A percentile compares a stretch with the other conserved stretches of the same genome.
These are phyloP conservation scores for Tinea pellionella DNA, from an alignment of 2,888 invertebrate species.

Conservation along the genomic window DNA sequence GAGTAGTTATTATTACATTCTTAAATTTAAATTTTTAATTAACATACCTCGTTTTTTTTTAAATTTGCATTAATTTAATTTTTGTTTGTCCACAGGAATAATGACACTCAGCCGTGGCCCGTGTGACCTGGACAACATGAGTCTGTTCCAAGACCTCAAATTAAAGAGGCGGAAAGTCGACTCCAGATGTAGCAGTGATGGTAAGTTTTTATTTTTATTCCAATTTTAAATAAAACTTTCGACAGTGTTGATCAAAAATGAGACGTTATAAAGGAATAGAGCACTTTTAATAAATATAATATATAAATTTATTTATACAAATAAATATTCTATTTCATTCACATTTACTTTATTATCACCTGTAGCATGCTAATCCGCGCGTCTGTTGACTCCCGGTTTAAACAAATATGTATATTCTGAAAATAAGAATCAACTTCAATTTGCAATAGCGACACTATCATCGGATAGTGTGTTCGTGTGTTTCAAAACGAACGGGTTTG, in stretches of 20 bases:
- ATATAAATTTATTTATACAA: too few relatives aligned
- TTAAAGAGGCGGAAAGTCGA: conserved; percentile 97
- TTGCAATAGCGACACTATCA: too few relatives aligned
- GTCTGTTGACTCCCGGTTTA: too few relatives aligned
- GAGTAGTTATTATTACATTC: too few relatives aligned
- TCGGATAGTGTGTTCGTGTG: too few relatives aligned
- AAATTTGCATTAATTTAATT: conserved; percentile 10
- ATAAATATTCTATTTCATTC: too few relatives aligned
- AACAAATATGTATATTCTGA: too few relatives aligned
- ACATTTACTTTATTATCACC: too few relatives aligned
- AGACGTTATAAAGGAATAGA: background rate
- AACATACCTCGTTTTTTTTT: background rate
- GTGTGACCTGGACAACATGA: conserved; percentile 98
- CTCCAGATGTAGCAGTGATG: conserved; percentile 96
- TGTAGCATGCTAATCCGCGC: too few relatives aligned
- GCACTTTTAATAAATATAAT: too few relatives aligned
- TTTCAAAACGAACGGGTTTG: too few relatives aligned
- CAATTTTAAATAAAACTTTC: background rate
- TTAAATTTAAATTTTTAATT: background rate
- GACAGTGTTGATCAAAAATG: background rate
- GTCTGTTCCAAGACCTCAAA: conserved; percentile 98
- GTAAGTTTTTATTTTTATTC: conserved; percentile 60
- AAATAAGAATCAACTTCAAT: too few relatives aligned
- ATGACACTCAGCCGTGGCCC: conserved; percentile 98
- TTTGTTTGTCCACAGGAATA: conserved; percentile 79